These are phyloP conservation scores for Drosophila sucinea DNA, from an alignment of 1,140 invertebrate species.

Conservation along the genomic window DNA sequence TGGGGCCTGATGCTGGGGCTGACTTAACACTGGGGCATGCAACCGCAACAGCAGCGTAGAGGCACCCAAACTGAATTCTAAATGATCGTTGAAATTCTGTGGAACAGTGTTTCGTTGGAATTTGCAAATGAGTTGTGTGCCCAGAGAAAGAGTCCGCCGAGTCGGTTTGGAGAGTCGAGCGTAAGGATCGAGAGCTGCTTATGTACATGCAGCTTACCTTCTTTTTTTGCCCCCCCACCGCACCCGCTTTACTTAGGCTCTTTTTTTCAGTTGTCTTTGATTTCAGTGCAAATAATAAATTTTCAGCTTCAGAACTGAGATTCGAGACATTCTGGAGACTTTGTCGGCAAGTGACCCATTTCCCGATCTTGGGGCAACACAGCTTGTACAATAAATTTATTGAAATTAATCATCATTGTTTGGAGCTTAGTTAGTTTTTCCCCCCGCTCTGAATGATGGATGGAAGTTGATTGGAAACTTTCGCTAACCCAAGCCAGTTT, in stretches of 20 bases:
- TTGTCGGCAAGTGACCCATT: slow-evolving; percentile 70
- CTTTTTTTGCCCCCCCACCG: slow-evolving; percentile 9
- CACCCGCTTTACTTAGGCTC: background rate
- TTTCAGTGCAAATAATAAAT: slow-evolving; percentile 77
- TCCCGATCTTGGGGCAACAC: slow-evolving; percentile 40
- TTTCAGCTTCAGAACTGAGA: slow-evolving; percentile 42
- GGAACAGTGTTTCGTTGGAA: slow-evolving; percentile 82
- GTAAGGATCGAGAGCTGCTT: slow-evolving; percentile 45
- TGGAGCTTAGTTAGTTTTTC: slow-evolving; percentile 37
- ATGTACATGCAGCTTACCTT: slow-evolving; percentile 29
- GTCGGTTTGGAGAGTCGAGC: background rate
- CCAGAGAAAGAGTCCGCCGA: slow-evolving; percentile 8
- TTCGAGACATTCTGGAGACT: slow-evolving; percentile 72
- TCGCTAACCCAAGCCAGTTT: slow-evolving; percentile 10
- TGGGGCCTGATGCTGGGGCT: slow-evolving; percentile 32
- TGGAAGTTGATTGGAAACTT: slow-evolving; percentile 53
- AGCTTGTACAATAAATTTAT: slow-evolving; percentile 64
- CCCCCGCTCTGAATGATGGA: slow-evolving; percentile 56
- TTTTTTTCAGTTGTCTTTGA: slow-evolving; percentile 58
- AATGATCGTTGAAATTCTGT: slow-evolving; percentile 81
- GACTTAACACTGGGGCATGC: slow-evolving; percentile 47
- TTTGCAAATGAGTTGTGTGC: slow-evolving; percentile 81
- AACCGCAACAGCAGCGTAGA: slow-evolving; percentile 45
- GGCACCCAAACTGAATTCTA: slow-evolving; percentile 80
- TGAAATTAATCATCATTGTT: slow-evolving; percentile 75